A percentile compares a stretch with the other conserved stretches of the same genome.
phyloP scores from a whole-genome alignment of 1,140 invertebrate genomes.

The Atta colombica region DNA sequence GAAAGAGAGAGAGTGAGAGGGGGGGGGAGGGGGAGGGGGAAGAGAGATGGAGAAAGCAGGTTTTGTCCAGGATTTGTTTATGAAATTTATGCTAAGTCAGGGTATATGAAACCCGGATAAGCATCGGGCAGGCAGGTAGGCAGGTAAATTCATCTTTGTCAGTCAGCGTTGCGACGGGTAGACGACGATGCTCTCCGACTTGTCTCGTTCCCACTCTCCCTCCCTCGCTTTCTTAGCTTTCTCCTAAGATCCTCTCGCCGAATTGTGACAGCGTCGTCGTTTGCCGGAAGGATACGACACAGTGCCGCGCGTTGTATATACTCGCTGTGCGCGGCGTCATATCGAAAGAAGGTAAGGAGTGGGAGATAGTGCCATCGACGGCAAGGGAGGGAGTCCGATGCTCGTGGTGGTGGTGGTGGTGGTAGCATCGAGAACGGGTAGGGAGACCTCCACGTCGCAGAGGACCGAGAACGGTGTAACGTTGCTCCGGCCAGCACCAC shows the following conservation, averaged over 20 bases:
- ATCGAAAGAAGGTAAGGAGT: slow-evolving; percentile 61
- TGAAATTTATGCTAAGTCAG: slow-evolving; percentile 62
- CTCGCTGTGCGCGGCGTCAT: slow-evolving; percentile 43
- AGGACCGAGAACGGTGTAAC: slow-evolving; percentile 78
- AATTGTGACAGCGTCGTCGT: slow-evolving; percentile 71
- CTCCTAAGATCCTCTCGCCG: slow-evolving; percentile 60
- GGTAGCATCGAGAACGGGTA: slow-evolving; percentile 59
- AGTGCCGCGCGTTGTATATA: slow-evolving; percentile 57
- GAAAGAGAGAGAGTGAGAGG: not conserved
- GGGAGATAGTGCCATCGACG: slow-evolving; percentile 55
- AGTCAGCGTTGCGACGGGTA: slow-evolving; percentile 37
- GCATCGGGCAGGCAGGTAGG: slow-evolving; percentile 22
- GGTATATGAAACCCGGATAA: slow-evolving; percentile 55
- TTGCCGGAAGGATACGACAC: slow-evolving; percentile 72
- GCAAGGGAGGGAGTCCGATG: slow-evolving; percentile 25
- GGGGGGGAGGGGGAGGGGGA: not conserved
- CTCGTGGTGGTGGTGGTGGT: slow-evolving; percentile 34
- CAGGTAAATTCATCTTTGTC: slow-evolving; percentile 60
- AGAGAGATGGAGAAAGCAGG: slow-evolving; percentile 19
- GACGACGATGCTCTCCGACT: not conserved
- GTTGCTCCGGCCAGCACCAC: slow-evolving; percentile 77
- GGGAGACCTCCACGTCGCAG: slow-evolving; percentile 76
- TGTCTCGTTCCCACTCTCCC: slow-evolving; percentile 4
- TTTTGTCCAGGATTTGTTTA: slow-evolving; percentile 45
- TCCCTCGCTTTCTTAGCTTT: slow-evolving; percentile 59